Evolutionary conservation across 2,113 vertebrate genomes (phyloP).

Genomic region (Vulpes vulpes): DNA sequence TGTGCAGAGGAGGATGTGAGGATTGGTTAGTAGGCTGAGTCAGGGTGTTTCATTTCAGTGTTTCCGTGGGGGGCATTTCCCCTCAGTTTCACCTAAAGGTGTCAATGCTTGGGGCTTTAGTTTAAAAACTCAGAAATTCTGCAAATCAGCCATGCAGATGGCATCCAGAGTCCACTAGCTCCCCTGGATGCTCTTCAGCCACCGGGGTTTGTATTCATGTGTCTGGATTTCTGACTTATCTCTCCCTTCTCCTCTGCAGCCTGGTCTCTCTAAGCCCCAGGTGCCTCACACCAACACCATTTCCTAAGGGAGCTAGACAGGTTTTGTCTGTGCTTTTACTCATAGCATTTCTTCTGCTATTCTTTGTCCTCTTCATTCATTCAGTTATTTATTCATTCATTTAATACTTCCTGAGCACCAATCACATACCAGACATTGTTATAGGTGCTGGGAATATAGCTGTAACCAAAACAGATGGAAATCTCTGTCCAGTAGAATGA

Average conservation of each 20-base stretch:
- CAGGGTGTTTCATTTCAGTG: not conserved
- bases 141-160: not conserved
- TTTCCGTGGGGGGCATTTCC: not conserved
- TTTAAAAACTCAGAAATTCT: not conserved
- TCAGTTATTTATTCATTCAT: not conserved
- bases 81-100: not conserved
- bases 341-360: not conserved
- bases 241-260: not conserved
- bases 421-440: not conserved
- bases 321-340: not conserved
- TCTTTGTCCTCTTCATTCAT: not conserved
- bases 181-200: rapidly evolving
- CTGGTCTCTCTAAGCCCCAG: not conserved
- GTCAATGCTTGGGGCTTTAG: not conserved
- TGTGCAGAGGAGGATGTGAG: not conserved
- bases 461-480: not conserved
- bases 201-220: not conserved
- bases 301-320: not conserved
- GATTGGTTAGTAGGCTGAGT: not conserved
- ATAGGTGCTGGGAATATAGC: not conserved
- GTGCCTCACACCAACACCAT: not conserved
- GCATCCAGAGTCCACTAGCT: not conserved
- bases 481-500: not conserved
- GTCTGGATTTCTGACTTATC: too few relatives aligned
- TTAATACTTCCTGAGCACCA: not conserved